Evolutionary conservation across 2,113 vertebrate genomes (phyloP), one percentile per base, ranked within the genome.

Genomic region (Erythrocercus mccallii): DNA sequence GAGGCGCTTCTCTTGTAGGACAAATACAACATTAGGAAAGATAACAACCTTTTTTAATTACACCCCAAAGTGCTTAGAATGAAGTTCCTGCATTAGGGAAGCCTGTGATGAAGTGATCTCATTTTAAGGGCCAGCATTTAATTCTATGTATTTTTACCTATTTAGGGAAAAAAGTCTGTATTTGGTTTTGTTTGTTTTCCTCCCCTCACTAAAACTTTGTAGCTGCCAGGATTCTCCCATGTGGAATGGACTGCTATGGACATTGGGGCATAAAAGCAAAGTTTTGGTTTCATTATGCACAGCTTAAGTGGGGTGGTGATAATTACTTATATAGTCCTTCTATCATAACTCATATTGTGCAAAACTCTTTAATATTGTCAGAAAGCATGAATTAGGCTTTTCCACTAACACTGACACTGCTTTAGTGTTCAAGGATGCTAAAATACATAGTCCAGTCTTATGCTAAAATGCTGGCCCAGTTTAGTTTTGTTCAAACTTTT

Each of bases 291-390:
- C 5, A 11, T 65, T 64, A 56, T 58, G 12, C 27, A 30, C 40
- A 54, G 8, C 8, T 56, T 4, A 50, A 58, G 2, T 27, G 20
- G 31, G 15, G 45, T 30, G 42, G 50, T 56, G 14, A 5, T 21
- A 76, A n/a, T 2, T 9, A 4, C 15, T 6, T 11, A 9, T 31
- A 7, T 23, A 3, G 22, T 44, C 30, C 25, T 84, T 71, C 19
- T 58, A 0, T 20, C 37, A 8, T 37, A 51, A 66, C 8, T 45
- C 50, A 4, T 1, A 11, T 1, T 3, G 10, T 44, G 12, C 48
- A 64, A 81, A 69, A 61, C 23, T 31, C 13, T 24, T 56, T 68
- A 64, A 15, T 81, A 9, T 35, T 69, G n/a, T 15, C 19, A 12
- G 38, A 47, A 92, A 48, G 9, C 6, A 38, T 57, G 42, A 64